phyloP scores from a whole-genome alignment of 2,888 invertebrate genomes.

The Volucella inflata region DNA sequence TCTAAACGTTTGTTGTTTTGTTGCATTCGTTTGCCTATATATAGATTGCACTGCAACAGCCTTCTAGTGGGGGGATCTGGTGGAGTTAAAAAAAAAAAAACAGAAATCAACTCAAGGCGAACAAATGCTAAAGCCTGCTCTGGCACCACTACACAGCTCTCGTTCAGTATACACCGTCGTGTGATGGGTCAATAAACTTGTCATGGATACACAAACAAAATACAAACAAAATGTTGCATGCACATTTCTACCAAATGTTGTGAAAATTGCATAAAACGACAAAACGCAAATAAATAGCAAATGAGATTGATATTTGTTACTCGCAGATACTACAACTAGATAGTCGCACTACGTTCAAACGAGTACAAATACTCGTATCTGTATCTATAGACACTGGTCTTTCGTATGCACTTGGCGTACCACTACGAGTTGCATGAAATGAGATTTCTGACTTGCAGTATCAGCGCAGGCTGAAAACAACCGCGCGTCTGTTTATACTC shows the following conservation, averaged over 20 bases:
- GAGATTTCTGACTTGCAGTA: constrained; percentile 41
- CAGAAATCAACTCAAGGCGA: constrained; percentile 53
- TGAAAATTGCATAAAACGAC: constrained; percentile 67
- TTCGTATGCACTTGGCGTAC: constrained; percentile 16
- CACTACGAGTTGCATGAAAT: constrained; percentile 26
- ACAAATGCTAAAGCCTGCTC: constrained; percentile 34
- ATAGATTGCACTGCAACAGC: constrained; percentile 57
- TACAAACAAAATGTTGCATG: constrained; percentile 40
- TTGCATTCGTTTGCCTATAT: constrained; percentile 34
- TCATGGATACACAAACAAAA: constrained; percentile 71
- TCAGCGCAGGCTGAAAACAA: neutral
- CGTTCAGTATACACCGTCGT: constrained; percentile 6
- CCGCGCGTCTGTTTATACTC: neutral
- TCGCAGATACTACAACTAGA: constrained; percentile 2
- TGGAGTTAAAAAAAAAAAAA: neutral
- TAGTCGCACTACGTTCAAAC: constrained; percentile 7
- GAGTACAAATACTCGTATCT: neutral
- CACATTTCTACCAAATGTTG: constrained; percentile 65
- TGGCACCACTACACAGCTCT: constrained; percentile 3
- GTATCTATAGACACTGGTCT: neutral
- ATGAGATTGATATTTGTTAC: constrained; percentile 71
- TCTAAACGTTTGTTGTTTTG: constrained; percentile 53
- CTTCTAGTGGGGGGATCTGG: constrained; percentile 26
- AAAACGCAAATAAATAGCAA: constrained; percentile 72
- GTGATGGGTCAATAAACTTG: constrained; percentile 74